Percentiles rank a stretch among this genome's conserved stretches.
phyloP scores from a whole-genome alignment of 2,888 invertebrate species.

The Ophion ventricosus region DNA sequence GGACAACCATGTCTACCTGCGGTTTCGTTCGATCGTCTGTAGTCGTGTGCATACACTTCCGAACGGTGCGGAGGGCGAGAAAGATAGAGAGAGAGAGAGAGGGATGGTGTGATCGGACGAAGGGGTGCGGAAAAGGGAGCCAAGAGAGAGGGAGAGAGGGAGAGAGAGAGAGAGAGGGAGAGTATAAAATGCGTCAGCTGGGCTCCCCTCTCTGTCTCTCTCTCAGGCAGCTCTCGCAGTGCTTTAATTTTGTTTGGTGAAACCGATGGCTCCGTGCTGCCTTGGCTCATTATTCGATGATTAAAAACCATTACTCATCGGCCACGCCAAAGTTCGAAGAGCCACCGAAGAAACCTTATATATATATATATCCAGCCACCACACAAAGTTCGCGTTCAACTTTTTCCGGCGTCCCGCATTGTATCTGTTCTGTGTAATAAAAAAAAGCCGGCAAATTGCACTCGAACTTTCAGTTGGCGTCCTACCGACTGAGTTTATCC shows the following conservation, averaged over 20 bases:
- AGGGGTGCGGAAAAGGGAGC: background rate
- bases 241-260: constrained; percentile 70
- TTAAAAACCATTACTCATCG: constrained; percentile 71
- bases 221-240: constrained; percentile 30
- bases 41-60: constrained; percentile 59
- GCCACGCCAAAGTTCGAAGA: constrained; percentile 51
- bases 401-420: constrained; percentile 11
- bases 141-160: background rate
- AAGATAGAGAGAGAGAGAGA: background rate
- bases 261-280: constrained; percentile 62
- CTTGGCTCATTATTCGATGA: constrained; percentile 70
- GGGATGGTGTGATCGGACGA: background rate
- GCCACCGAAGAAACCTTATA: constrained; percentile 12
- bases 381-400: background rate
- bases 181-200: constrained; percentile 67
- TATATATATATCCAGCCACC: constrained; percentile 3
- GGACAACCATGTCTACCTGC: constrained; percentile 46
- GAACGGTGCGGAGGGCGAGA: constrained; percentile 39
- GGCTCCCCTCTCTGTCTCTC: constrained; percentile 13
- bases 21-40: constrained; percentile 58
- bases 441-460: constrained; percentile 14
- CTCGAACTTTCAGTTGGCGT: background rate
- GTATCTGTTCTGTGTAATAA: constrained; percentile 4
- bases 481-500: background rate
- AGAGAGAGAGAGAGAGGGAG: constrained; percentile 29